Evolutionary conservation across 2,888 invertebrate species (phyloP).

Genomic region (Scaptomyza reducta): DNA sequence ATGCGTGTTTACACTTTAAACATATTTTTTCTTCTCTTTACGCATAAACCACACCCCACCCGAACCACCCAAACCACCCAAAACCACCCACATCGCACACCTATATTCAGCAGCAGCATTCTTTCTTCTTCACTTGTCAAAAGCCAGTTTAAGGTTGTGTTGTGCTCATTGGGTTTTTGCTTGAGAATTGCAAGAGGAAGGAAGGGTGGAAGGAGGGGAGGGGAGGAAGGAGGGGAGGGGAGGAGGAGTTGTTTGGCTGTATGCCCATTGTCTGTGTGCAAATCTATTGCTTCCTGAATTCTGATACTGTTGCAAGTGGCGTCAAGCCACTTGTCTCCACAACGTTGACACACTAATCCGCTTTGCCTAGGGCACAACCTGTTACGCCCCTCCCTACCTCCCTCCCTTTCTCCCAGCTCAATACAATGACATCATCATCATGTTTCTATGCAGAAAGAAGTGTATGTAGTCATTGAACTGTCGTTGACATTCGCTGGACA

Average conservation of each 20-base stretch:
- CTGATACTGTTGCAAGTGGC: slow-evolving; percentile 60
- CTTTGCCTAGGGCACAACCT: slow-evolving; percentile 49
- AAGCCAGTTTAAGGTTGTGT: background rate
- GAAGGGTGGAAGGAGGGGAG: no score
- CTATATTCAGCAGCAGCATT: no score
- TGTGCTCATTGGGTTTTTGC: background rate
- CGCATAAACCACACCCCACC: background rate
- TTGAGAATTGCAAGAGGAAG: no score
- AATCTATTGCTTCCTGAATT: slow-evolving; percentile 79
- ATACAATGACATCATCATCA: slow-evolving; percentile 35
- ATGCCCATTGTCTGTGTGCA: slow-evolving; percentile 29
- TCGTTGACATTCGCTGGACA: slow-evolving; percentile 52
- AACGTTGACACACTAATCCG: slow-evolving; percentile 70
- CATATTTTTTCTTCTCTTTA: background rate
- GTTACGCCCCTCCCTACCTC: slow-evolving; percentile 10
- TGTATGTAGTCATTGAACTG: slow-evolving; percentile 52
- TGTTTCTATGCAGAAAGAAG: slow-evolving; percentile 13
- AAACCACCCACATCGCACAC: no score
- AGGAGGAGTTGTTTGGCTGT: background rate
- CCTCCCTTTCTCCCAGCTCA: background rate
- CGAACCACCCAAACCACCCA: no score
- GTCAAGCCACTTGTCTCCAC: slow-evolving; percentile 33
- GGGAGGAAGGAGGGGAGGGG: background rate
- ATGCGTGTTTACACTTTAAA: background rate
- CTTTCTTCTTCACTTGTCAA: no score